Evolutionary conservation across 1,140 invertebrate genomes (phyloP).

Genomic region (Zaprionus capensis): DNA sequence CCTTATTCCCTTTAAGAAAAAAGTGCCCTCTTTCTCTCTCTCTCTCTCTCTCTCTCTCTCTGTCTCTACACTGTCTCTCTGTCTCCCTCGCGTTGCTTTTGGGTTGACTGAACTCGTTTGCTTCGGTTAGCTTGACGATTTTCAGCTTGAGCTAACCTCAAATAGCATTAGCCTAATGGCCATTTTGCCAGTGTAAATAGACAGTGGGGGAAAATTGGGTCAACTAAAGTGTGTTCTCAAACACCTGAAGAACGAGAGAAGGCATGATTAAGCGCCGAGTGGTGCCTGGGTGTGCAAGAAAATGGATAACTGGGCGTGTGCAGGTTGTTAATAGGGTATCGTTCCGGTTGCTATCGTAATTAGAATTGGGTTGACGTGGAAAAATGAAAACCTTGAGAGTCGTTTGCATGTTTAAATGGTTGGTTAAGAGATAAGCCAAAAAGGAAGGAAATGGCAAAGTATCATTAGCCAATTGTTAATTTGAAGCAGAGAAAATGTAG

Average conservation of each 20-base stretch:
- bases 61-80: not conserved
- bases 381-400: conserved; percentile 30
- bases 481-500: not conserved
- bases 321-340: conserved; percentile 8
- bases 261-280: conserved; percentile 8
- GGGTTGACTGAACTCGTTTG: conserved; percentile 22
- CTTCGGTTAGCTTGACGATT: conserved; percentile 24
- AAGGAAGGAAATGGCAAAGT: not conserved
- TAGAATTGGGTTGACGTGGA: conserved; percentile 25
- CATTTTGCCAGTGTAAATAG: conserved; percentile 38
- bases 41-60: not conserved
- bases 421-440: not conserved
- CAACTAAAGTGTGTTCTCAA: conserved; percentile 27
- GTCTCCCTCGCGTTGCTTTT: not conserved
- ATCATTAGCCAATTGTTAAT: not conserved
- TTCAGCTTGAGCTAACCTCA: conserved; percentile 36
- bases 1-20: not conserved
- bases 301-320: conserved; percentile 33
- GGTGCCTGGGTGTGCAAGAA: conserved; percentile 9
- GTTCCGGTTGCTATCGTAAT: conserved; percentile 11
- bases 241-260: not conserved
- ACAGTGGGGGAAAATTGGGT: conserved; percentile 35
- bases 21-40: not conserved
- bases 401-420: conserved; percentile 29
- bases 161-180: conserved; percentile 45